A percentile compares a stretch with the other conserved stretches of the same genome.
Evolutionary conservation across 2,888 invertebrate species (phyloP).

Genomic region (Troides aeacus): DNA sequence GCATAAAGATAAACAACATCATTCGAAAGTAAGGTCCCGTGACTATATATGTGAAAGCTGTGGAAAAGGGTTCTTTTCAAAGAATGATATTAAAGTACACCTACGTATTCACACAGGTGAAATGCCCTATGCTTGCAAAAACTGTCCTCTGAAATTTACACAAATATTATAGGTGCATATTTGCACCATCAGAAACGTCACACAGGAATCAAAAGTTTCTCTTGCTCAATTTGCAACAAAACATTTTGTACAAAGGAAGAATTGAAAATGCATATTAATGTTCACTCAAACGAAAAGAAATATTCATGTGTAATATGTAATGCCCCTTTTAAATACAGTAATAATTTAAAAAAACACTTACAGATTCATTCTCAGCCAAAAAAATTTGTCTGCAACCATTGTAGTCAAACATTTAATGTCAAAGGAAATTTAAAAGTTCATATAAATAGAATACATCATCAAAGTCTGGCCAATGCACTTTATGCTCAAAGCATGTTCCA

Average conservation of each 20-base stretch:
- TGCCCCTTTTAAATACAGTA: constrained; percentile 70
- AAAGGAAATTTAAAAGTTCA: constrained; percentile 77
- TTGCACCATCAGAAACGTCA: constrained; percentile 57
- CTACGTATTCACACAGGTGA: constrained; percentile 66
- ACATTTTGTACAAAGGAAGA: constrained; percentile 61
- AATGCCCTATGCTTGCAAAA: constrained; percentile 60
- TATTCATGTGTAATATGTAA: constrained; percentile 65
- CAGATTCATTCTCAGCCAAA: constrained; percentile 54
- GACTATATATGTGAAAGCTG: constrained; percentile 65
- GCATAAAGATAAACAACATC: constrained; percentile 55
- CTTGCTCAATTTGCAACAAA: constrained; percentile 58
- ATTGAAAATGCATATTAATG: constrained; percentile 53
- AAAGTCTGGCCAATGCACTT: constrained; percentile 73
- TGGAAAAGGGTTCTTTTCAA: constrained; percentile 63
- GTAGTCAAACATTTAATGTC: constrained; percentile 62
- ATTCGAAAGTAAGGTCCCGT: constrained; percentile 42
- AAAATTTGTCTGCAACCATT: constrained; percentile 61
- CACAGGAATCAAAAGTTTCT: constrained; percentile 50
- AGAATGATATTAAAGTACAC: constrained; percentile 57
- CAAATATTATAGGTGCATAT: constrained; percentile 57
- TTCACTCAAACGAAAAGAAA: constrained; percentile 58
- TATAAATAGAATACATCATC: constrained; percentile 74
- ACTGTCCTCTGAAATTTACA: constrained; percentile 55
- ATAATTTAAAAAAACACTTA: constrained; percentile 75
- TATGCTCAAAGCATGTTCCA: constrained; percentile 74